phyloP scores from a whole-genome alignment of 1,140 invertebrate species.

The Pygmarrhopalites habei region DNA sequence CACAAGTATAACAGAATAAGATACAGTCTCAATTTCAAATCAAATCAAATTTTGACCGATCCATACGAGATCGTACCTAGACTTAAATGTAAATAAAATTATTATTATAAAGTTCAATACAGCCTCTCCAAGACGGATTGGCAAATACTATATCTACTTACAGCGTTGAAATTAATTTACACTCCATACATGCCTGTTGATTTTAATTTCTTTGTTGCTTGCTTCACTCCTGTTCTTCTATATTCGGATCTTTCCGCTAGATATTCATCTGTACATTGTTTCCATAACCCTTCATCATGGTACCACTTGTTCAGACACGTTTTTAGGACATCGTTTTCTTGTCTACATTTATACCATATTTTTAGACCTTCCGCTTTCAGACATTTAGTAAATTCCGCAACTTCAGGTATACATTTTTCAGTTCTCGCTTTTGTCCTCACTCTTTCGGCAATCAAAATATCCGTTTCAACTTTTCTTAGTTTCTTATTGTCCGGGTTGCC shows the following conservation, averaged over 20 bases:
- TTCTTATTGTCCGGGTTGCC: conserved; percentile 74
- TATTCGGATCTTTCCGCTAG: conserved; percentile 71
- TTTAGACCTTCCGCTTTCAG: conserved; percentile 59
- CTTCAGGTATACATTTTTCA: conserved; percentile 67
- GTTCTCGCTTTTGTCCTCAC: conserved; percentile 67
- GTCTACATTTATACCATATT: conserved; percentile 65
- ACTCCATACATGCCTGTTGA: no score
- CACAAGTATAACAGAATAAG: no score
- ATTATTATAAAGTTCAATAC: no score
- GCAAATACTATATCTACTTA: no score
- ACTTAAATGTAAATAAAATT: no score
- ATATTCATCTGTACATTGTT: conserved; percentile 68
- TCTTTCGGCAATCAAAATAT: conserved; percentile 76
- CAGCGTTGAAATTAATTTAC: no score
- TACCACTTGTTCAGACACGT: conserved; percentile 68
- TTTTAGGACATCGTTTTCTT: conserved; percentile 60
- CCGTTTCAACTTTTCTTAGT: conserved; percentile 74
- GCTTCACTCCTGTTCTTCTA: conserved; percentile 62
- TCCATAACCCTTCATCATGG: conserved; percentile 62
- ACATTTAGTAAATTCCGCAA: conserved; percentile 66
- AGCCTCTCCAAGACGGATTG: no score
- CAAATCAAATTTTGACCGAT: no score
- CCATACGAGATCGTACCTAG: no score
- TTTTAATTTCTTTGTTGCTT: background rate
- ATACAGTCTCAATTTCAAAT: no score